Evolutionary conservation across 2,888 invertebrate genomes (phyloP), one percentile per base, ranked within the genome.

Genomic region (Acanthosepion pharaonis): DNA sequence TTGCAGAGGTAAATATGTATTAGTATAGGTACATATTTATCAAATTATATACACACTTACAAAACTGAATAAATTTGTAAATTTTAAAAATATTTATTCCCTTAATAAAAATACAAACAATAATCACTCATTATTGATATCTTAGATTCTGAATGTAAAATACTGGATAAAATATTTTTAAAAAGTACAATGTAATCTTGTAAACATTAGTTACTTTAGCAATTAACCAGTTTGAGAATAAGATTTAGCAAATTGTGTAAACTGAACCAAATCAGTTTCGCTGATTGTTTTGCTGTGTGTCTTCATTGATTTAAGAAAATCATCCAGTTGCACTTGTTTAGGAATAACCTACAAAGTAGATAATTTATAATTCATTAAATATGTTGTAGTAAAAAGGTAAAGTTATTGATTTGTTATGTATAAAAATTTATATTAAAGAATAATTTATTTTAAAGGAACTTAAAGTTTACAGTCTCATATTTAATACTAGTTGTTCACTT

Each of bases 331-430:
- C 11, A 93, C 93, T 49, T 49, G 51, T 15, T 93, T 49, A n/a
- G 93, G 93, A 93, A 93, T 93, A 93, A 93, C 93, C 93, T 93
- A 51, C 28, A 93, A 93, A 18, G 20, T 49, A 92, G n/a, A 78
- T n/a, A 78, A 78, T 78, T n/a, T n/a, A 33, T 5, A 78, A 78
- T n/a, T 78, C 78, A 78, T 78, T n/a, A n/a, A 78, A 28, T 11
- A 78, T 28, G n/a, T n/a, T 78, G 18, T 33, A 6, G n/a, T 33
- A 33, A 78, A 78, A 78, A 78, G 8, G 78, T n/a, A n/a, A 78
- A 15, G 5, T 78, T n/a, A 33, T 78, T 78, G 1, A n/a, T n/a
- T 33, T 11, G 2, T 78, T 15, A 33, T 9, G 18, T 33, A 78
- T 78, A n/a, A 78, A 42, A 78, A 11, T 78, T n/a, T 15, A 78